Evolutionary conservation across 1,140 invertebrate species (phyloP), one percentile per base, ranked within the genome.

Genomic region (Zaprionus vittiger): DNA sequence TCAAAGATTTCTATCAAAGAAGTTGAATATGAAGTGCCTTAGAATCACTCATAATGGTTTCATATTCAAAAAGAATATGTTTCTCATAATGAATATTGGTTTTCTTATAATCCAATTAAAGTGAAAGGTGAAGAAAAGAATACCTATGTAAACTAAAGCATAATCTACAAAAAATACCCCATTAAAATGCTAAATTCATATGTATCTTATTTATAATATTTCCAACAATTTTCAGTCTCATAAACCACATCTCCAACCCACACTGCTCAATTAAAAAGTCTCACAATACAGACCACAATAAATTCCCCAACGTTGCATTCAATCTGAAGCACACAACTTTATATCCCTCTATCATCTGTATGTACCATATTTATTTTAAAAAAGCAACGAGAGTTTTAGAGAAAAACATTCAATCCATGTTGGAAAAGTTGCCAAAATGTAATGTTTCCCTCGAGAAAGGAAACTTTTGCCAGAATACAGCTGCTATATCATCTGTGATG

Each of bases 381-480:
- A 52, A 52, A 12, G 20, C 47, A 14, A 20, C 20, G 20, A 24
- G 20, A 52, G 47, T 52, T 52, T 24, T 24, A 20, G 20, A 12
- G 47, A 5, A 56, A 55, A 56, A 56, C n/a, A 56, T 56, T 67
- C 41, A 67, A 67, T 59, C 49, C 41, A 24, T 47, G 28, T 31
- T 47, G 26, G 15, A 15, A 56, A 56, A 56, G 54, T 56, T 56
- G 54, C 15, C 14, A 67, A 67, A 59, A 37, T 49, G 55, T 67
- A 59, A 67, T 47, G 26, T 49, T 34, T 69, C 47, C 66, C 15
- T 7, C n/a, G 54, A 31, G 54, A 44, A 52, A 17, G 55, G 14
- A 70, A 71, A 57, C 22, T 59, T 75, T 49, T 57, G 20, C 52
- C 22, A 56, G 2, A 31, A 34, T 24, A 31, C 14, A 11, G 49